phyloP scores from a whole-genome alignment of 2,888 invertebrate species.

The Acleris holmiana region DNA sequence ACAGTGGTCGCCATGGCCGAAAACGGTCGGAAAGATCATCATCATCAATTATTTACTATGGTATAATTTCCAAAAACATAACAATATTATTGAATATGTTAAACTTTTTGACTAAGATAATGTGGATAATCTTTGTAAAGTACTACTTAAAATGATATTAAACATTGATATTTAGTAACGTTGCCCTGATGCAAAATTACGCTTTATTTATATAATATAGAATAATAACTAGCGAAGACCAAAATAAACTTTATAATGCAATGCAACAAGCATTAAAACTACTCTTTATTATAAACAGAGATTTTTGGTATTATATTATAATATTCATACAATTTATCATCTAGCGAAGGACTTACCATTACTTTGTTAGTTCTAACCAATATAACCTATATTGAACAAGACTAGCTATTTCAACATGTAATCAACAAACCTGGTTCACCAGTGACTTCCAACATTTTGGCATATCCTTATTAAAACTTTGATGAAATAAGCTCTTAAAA shows the following conservation, averaged over 20 bases:
- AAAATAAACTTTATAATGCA: constrained; percentile 1
- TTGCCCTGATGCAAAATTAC: constrained; percentile 1
- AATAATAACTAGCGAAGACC: constrained; percentile 14
- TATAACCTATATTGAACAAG: constrained; percentile 16
- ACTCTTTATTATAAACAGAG: constrained; percentile 13
- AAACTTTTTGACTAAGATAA: not conserved
- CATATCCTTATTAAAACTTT: constrained; percentile 11
- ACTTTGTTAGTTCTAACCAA: constrained; percentile 21
- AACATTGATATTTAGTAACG: constrained; percentile 15
- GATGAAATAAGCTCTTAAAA: constrained; percentile 18
- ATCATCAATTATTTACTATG: no score
- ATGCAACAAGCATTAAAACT: constrained; percentile 7
- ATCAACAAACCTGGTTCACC: constrained; percentile 24
- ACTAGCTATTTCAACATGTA: constrained; percentile 35
- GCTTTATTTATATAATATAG: not conserved
- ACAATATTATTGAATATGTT: no score
- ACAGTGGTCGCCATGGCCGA: no score
- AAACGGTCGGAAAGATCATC: no score
- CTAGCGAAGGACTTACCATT: constrained; percentile 15
- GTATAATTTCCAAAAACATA: no score
- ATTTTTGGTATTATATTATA: constrained; percentile 3
- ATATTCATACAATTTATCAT: constrained; percentile 11
- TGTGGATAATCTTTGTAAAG: not conserved
- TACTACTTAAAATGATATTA: constrained; percentile 34
- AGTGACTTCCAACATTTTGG: constrained; percentile 11